Base-by-base conservation (phyloP, 2,113 vertebrate genomes). In the Nycticebus coucang region DNA sequence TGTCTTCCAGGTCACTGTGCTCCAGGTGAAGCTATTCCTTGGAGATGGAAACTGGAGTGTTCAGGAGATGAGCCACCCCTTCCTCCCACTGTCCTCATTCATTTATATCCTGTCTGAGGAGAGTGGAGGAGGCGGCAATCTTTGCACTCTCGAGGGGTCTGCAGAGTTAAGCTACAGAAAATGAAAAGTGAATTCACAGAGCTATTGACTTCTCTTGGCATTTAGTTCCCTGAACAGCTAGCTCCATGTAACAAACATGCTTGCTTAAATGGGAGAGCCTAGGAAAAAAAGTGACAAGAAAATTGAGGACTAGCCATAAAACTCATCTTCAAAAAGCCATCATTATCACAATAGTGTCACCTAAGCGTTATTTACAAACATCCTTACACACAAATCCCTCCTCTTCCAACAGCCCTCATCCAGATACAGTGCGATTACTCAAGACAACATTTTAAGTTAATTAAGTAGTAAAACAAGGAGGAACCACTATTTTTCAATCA, bases 301-400 rank as follows among this genome's bases (percentile, higher is more conserved):
- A 97, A 97, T 88, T 90, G 94, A 96, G n/a, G 55, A 89, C 95
- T 85, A 57, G 81, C 87, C 84, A 90, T 96, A 97, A 97, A 97
- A 92, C 84, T 88, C 96, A 95, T 96, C 96, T 97, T 96, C 95
- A 95, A 90, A 97, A 87, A 81, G 90, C 90, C 90, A 8, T 95
- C 95, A 97, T 96, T 93, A 95, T 90, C 90, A 74, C 95, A 89
- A 89, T 0, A 83, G 87, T 77, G 90, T 93, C 97, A 93, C 81
- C 75, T 50, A 89, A 78, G 94, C 92, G n/a, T 96, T 96, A 90
- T 95, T 97, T 95, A 96, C 95, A 92, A 95, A 97, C 80, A 62
- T 24, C 87, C 84, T 80, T 55, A 71, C 4, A 41, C 37, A 77
- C 45, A 69, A 64, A 55, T 66, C 79, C 80, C 88, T 59, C 66